Evolutionary conservation across 2,797 vertebrate species (phyloP), one percentile per base, ranked within the genome.

Genomic region (Antrozous pallidus): DNA sequence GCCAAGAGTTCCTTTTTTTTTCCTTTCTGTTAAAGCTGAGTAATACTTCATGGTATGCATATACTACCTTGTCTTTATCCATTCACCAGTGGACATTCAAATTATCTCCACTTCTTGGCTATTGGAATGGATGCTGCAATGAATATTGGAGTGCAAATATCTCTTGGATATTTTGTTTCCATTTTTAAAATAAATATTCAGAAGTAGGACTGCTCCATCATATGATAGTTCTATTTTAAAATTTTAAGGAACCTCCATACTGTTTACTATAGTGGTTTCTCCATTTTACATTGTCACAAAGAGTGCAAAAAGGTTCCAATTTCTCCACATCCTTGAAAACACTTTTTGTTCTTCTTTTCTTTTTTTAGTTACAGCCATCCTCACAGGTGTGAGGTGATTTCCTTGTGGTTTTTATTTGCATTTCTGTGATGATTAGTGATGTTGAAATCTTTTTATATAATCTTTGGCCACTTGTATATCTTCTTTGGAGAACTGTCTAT

Each of bases 341-440:
- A 73, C 10, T 75, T 90, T 22, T 20, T 83, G 58, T 31, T 61
- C 58, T 31, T 88, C 56, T 49, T 38, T 33, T 11, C 16, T 33
- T 77, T 11, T 82, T 49, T 49, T 6, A 42, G 51, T 36, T 3
- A 58, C 56, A 17, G 11, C 31, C 17, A 58, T 56, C 5, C 6
- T 90, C 71, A 85, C 33, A 90, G 24, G 9, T 33, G 13, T 69
- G 22, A 93, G 14, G 11, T 54, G 11, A 83, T n/a, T 28, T 80
- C 26, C 24, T n/a, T 87, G 18, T 91, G 31, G 2, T 49, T 94
- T 92, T 90, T 51, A 71, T 65, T 84, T 78, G 22, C 33, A 56
- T 84, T 91, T 96, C 40, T 22, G 24, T 73, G 28, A 92, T 94
- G n/a, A 51, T 83, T 73, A 54, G 14, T 33, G 61, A 85, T 61